These are phyloP conservation scores for Homalodisca vitripennis DNA, from an alignment of 1,140 invertebrate genomes.

Conservation along the genomic window DNA sequence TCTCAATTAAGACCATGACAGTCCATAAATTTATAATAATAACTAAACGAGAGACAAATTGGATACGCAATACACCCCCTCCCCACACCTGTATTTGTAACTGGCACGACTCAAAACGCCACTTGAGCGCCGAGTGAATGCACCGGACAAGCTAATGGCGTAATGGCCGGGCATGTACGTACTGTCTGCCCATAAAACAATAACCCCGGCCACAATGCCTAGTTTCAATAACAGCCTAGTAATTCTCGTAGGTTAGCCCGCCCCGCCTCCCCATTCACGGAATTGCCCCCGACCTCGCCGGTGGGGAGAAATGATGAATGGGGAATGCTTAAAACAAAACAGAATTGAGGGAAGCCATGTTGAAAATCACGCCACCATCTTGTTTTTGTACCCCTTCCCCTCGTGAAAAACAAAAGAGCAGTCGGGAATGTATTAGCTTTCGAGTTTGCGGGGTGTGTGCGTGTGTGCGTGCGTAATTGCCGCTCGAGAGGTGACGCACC, in stretches of 20 bases:
- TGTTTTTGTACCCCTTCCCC: conserved; percentile 21
- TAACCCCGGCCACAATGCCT: not conserved
- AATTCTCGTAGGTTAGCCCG: not conserved
- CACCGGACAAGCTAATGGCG: too few relatives aligned
- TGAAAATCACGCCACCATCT: conserved; percentile 33
- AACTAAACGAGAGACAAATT: too few relatives aligned
- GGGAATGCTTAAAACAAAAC: conserved; percentile 33
- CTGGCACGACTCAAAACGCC: too few relatives aligned
- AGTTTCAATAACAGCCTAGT: conserved; percentile 1
- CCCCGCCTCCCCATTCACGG: not conserved
- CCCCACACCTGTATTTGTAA: too few relatives aligned
- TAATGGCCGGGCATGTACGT: too few relatives aligned
- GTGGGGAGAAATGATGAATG: conserved; percentile 22
- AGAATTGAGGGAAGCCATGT: conserved; percentile 30
- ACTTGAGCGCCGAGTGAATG: too few relatives aligned
- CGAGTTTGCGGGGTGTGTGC: not conserved
- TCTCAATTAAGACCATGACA: too few relatives aligned
- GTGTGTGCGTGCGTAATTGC: conserved; percentile 7
- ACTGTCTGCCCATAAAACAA: too few relatives aligned
- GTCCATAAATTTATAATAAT: too few relatives aligned
- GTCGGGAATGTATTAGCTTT: conserved; percentile 13
- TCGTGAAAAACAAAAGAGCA: conserved; percentile 3
- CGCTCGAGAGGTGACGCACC: not conserved
- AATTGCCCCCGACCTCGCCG: not conserved
- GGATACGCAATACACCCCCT: too few relatives aligned